A percentile compares a stretch with the other conserved stretches of the same genome.
Evolutionary conservation across 2,113 vertebrate genomes (phyloP).

Genomic region (Salminus brasiliensis): DNA sequence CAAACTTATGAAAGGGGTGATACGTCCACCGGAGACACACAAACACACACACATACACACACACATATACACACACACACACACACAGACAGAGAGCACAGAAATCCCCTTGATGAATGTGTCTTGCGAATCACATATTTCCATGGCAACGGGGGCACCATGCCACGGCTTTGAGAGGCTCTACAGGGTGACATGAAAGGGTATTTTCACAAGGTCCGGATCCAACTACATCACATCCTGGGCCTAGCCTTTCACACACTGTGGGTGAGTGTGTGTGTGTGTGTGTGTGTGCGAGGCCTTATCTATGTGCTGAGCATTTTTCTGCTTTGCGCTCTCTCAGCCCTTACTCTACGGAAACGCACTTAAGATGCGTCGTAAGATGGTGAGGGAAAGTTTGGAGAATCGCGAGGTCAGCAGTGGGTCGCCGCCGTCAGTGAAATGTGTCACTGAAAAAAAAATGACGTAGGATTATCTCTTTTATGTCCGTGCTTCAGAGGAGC

Average conservation of each 20-base stretch:
- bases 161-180: conserved; percentile 71
- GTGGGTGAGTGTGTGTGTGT: neutral
- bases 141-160: conserved; percentile 73
- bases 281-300: conserved; percentile 18
- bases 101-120: conserved; percentile 76
- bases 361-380: neutral
- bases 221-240: conserved; percentile 55
- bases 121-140: conserved; percentile 65
- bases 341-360: neutral
- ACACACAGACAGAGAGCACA: conserved; percentile 37
- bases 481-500: neutral
- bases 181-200: conserved; percentile 64
- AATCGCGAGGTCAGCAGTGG: neutral
- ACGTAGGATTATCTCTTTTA: neutral
- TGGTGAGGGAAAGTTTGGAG: too few species aligned
- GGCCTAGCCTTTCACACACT: conserved; percentile 19
- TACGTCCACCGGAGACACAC: conserved; percentile 57
- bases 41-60: conserved; percentile 18
- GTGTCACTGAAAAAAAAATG: neutral
- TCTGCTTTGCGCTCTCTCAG: neutral
- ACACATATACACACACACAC: conserved; percentile 26
- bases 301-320: conserved; percentile 21
- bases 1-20: conserved; percentile 59
- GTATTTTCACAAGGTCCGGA: conserved; percentile 56
- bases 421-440: too few species aligned